Base-by-base conservation (phyloP, 1,140 invertebrate species). In the Ceratina australensis region DNA sequence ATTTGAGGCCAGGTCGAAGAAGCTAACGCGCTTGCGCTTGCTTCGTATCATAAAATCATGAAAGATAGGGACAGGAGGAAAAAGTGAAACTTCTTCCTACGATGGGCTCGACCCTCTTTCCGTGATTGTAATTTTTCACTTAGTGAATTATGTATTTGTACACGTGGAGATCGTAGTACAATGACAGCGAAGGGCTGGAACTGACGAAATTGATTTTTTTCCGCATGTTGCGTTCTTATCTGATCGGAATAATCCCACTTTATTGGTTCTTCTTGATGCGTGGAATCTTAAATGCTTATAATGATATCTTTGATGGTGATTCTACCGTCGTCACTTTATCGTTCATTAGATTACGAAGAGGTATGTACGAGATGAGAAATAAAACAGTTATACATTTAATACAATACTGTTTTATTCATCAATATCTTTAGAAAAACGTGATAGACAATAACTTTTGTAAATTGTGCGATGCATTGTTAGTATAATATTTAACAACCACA, bases 21-120 rank as follows among this genome's bases (percentile, higher is more conserved):
- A 54, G n/a, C 12, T 1, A n/a, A n/a, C 2, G 71, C 77, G 77
- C 52, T 33, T 79, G 77, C 77, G 77, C 63, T 24, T 15, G 5
- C 5, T n/a, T 16, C 7, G 16, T 2, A 0, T 26, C 18, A 33
- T 15, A 3, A n/a, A n/a, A n/a, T 20, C 22, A 20, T 15, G 28
- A 2, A 42, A 42, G 3, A 42, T 8, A 10, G 33, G 33, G 10
- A 10, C 5, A 2, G 33, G 4, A 74, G 52, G 63, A 50, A 28
- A 16, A 3, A 63, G 20, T 49, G 20, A 26, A 28, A 16, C 2
- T 22, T 61, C 5, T 52, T 52, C 50, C 50, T 15, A 15, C 33
- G 18, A 5, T 12, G 22, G 18, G 15, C 16, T 47, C 13, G 64
- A 22, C 24, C 49, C 22, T 33, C n/a, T 33, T 10, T 33, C 7